Percentiles rank a stretch among this genome's conserved stretches.
Conservation (phyloP, 2,113 vertebrate species). For the Promerops cafer region DNA sequence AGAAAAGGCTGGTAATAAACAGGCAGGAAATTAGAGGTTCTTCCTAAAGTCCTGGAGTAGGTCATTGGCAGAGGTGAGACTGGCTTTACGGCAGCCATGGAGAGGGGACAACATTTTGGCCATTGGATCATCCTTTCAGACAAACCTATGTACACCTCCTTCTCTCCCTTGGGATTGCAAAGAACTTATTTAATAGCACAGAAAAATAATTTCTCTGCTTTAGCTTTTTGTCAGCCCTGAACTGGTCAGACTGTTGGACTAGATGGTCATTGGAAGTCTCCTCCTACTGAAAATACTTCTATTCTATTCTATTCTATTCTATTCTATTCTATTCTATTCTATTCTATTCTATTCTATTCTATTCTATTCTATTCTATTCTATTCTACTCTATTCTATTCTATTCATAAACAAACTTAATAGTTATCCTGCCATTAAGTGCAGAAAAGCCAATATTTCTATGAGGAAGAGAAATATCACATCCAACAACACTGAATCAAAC, state of each 20-base stretch:
- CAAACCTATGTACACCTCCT: fast-evolving
- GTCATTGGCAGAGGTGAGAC: neutral
- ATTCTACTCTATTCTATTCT: neutral
- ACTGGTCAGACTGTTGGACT: neutral
- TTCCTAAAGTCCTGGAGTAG: neutral
- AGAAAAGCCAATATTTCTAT: neutral
- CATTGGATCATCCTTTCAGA: neutral
- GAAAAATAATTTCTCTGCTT: neutral
- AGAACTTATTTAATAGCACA: neutral
- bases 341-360: neutral
- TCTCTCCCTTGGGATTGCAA: neutral
- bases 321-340: neutral
- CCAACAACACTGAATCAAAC: neutral
- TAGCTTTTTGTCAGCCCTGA: neutral
- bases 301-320: neutral
- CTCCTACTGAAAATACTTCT: neutral
- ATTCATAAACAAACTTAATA: neutral
- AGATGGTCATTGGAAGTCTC: neutral
- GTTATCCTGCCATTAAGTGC: neutral
- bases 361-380: neutral
- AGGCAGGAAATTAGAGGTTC: neutral
- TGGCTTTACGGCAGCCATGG: neutral
- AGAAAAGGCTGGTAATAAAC: neutral
- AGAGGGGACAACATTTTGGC: neutral
- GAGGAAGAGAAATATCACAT: neutral